Evolutionary conservation across 2,888 invertebrate species (phyloP), one percentile per base, ranked within the genome.

Genomic region (Tetrapedia diversipes): DNA sequence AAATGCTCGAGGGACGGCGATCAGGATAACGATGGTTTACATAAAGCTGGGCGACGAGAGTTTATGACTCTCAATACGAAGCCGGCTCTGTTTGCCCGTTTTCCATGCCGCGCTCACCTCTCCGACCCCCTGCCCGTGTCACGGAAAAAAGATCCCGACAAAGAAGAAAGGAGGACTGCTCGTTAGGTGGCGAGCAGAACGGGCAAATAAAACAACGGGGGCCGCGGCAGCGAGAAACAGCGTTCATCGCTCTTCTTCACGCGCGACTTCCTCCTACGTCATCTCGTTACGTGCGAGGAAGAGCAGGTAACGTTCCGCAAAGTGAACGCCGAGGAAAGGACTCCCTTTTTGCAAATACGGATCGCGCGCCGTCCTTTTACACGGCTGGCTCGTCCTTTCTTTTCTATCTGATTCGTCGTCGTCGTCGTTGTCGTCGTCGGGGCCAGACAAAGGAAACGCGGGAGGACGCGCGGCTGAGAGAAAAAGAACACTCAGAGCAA

Each of bases 121-220:
- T 47, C 47, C 45, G 0, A 57, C 43, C 43, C 39, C 43, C 39
- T 45, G 43, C n/a, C 51, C 34, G 32, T 6, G 51, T 60, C 34
- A 14, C 22, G 43, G 74, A 39, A 69, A 67, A 75, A 71, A 60
- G 67, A 82, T 80, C 51, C 54, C 56, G 39, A 73, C 54, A 72
- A 74, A 70, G 79, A 83, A 79, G 73, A 75, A 83, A 72, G 76
- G 73, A 78, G 67, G 78, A 70, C 67, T 63, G 82, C 84, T 86
- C 77, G 85, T 86, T 86, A 86, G 82, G 68, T 76, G 66, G 68
- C 72, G 80, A 74, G 54, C 66, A 14, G 14, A 67, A 71, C 69
- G 70, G 51, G 39, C 32, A 65, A 81, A 81, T 67, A 65, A 60
- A 77, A 65, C 51, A 61, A 72, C 41, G 67, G 8, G 47, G 43